Evolutionary conservation across 2,113 vertebrate species (phyloP), one percentile per base, ranked within the genome.

Genomic region (Burhinus bistriatus): DNA sequence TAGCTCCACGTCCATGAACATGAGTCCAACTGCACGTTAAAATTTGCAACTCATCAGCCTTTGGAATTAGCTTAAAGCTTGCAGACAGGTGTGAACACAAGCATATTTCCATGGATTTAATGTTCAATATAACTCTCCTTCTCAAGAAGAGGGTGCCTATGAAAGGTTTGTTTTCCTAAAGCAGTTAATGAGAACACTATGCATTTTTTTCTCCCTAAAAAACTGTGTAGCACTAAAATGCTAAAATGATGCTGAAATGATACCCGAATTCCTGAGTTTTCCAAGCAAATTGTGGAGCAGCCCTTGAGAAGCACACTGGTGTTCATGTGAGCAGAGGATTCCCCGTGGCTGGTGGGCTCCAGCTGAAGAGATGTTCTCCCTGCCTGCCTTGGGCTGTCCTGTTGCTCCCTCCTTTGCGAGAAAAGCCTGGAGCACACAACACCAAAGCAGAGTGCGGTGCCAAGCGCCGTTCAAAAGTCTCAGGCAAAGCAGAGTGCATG

Each of bases 371-470:
- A 26, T 17, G 12, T n/a, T 36, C 54, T 78, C 22, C 47, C 42
- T 80, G 27, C 36, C 61, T 49, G 47, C 57, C 23, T 64, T 38
- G 16, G 15, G 32, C 42, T 69, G 40, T 85, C 27, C 15, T 66
- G 8, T 62, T 68, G 25, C 20, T 88, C 27, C 2, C 9, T 80
- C 11, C 51, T 57, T 86, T 61, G 20, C 1, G 3, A 64, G 34
- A 40, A 87, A 45, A 84, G 25, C 34, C 54, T 66, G 51, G 29
- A 1, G 2, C 22, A 12, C 22, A 5, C 27, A 40, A 26, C 13
- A 23, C 23, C 61, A 40, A 58, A 61, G 2, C 27, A 61, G 44
- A 80, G 15, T 0, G 0, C 0, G 2, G 7, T 84, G 61, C 29
- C 8, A 72, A 79, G 30, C 40, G 19, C 65, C 51, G 23, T 76